Conservation (phyloP, 2,797 vertebrate species). For the Pangasius mekongensis region DNA sequence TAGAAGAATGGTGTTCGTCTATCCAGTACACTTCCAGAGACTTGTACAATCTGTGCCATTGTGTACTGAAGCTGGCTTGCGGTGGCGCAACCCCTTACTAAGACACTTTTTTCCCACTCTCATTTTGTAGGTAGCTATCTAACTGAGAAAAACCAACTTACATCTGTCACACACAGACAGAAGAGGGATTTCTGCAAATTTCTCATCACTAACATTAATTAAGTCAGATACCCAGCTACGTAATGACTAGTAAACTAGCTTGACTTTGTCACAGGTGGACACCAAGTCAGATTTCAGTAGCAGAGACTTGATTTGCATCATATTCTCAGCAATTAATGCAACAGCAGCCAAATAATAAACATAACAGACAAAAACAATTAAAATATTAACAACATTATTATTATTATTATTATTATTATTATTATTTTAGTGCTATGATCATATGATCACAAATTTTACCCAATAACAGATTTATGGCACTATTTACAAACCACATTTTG, state of each 20-base stretch:
- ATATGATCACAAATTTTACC: neutral
- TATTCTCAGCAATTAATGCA: neutral
- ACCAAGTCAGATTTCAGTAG: neutral
- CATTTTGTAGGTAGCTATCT: neutral
- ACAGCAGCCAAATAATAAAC: neutral
- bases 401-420: too few species aligned
- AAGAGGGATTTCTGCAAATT: neutral
- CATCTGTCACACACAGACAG: neutral
- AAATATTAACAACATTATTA: too few species aligned
- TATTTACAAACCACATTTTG: neutral
- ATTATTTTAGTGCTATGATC: neutral
- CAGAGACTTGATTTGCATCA: neutral
- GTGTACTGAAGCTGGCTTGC: neutral
- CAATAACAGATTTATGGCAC: neutral
- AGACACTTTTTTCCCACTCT: neutral
- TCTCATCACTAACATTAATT: neutral
- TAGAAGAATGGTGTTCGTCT: neutral
- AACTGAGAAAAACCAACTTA: neutral
- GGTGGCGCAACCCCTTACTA: neutral
- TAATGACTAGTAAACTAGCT: neutral
- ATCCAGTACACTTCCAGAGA: neutral
- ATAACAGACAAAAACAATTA: neutral
- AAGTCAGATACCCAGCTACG: neutral
- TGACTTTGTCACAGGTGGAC: neutral
- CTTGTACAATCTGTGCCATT: neutral